phyloP scores from a whole-genome alignment of 2,113 vertebrate genomes.

The Coryphaenoides rupestris region DNA sequence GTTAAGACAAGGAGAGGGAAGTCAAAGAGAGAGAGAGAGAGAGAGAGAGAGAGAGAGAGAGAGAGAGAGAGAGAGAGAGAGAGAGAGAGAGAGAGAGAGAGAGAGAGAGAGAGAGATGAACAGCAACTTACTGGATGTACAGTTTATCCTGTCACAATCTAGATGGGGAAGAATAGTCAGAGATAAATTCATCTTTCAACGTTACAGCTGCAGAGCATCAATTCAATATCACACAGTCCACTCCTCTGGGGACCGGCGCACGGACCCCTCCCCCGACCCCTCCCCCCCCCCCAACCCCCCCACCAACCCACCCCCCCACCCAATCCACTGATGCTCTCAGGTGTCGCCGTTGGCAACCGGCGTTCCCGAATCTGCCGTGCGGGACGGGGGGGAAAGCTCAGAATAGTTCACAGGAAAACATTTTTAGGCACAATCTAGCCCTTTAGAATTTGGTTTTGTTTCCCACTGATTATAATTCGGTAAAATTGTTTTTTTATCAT shows the following conservation, averaged over 20 bases:
- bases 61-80: no score
- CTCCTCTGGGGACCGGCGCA: constrained; percentile 99
- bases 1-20: constrained; percentile 56
- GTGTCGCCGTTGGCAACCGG: no score
- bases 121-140: constrained; percentile 98
- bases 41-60: constrained; percentile 29
- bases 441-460: no score
- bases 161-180: constrained; percentile 99
- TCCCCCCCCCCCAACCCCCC: constrained; percentile 68
- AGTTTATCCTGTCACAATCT: constrained; percentile 99
- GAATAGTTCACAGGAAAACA: no score
- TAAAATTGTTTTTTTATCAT: no score
- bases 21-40: constrained; percentile 37
- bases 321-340: no score
- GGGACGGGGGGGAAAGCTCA: no score
- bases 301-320: no score
- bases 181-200: constrained; percentile 99
- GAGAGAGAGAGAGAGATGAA: constrained; percentile 83
- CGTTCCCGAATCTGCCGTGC: no score
- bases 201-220: constrained; percentile 99
- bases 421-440: no score
- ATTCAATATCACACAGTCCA: constrained; percentile 91
- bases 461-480: no score
- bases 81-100: no score
- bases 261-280: constrained; percentile 83